Percentiles rank a stretch among this genome's conserved stretches.
Evolutionary conservation across 1,140 invertebrate species (phyloP).

Genomic region (Drosophila sp.): DNA sequence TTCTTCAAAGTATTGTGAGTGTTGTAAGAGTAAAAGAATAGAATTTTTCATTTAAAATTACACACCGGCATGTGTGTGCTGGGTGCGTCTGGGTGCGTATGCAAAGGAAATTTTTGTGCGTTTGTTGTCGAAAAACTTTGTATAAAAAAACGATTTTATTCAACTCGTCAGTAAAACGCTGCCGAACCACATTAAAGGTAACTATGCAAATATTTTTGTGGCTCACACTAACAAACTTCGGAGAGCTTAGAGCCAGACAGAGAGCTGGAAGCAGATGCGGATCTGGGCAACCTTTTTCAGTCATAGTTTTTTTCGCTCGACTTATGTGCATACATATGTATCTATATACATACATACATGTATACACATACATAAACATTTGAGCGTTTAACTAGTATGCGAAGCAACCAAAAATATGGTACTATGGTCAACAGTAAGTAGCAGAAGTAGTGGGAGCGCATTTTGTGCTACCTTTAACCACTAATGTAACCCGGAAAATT

Average conservation of each 20-base stretch:
- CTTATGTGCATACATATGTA: too few relatives aligned
- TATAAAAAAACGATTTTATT: slow-evolving; percentile 22
- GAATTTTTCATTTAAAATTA: slow-evolving; percentile 78
- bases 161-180: slow-evolving; percentile 34
- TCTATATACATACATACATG: too few relatives aligned
- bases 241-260: slow-evolving; percentile 28
- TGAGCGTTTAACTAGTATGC: slow-evolving; percentile 33
- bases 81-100: slow-evolving; percentile 37
- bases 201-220: slow-evolving; percentile 83
- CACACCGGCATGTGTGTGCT: slow-evolving; percentile 36
- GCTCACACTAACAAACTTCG: slow-evolving; percentile 66
- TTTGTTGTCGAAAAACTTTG: slow-evolving; percentile 71
- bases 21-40: slow-evolving; percentile 63
- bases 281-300: slow-evolving; percentile 45
- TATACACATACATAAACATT: not conserved
- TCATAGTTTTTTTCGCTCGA: slow-evolving; percentile 13
- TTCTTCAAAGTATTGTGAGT: slow-evolving; percentile 10
- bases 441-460: slow-evolving; percentile 35
- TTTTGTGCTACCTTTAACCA: not conserved
- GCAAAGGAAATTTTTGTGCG: slow-evolving; percentile 71
- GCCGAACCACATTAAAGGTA: slow-evolving; percentile 82
- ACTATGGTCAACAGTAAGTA: slow-evolving; percentile 63
- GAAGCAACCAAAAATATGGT: slow-evolving; percentile 67
- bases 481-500: slow-evolving; percentile 25
- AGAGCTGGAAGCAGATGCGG: slow-evolving; percentile 18